These are phyloP conservation scores for Lateolabrax maculatus DNA, from an alignment of 2,797 vertebrate genomes.

Conservation along the genomic window DNA sequence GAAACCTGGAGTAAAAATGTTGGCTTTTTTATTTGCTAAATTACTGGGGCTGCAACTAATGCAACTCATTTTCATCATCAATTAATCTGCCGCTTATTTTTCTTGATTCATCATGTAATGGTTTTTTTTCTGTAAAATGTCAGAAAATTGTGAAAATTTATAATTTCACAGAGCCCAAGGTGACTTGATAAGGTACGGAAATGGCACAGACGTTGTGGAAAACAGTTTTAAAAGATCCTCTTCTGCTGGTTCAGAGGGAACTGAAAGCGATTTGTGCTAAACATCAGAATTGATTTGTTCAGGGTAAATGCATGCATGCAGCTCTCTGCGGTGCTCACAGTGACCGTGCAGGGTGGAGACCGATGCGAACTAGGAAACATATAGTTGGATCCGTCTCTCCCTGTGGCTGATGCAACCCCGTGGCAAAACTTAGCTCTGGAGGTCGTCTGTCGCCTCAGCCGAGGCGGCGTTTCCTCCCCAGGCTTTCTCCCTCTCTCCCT, in stretches of 20 bases:
- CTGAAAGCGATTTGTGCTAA: slow-evolving; percentile 34
- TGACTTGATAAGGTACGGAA: too few species aligned
- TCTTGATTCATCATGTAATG: too few species aligned
- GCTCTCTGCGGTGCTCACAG: slow-evolving; percentile 36
- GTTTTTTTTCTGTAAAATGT: too few species aligned
- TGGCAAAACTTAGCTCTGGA: slow-evolving; percentile 74
- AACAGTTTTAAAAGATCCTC: background rate
- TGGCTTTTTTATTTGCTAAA: background rate
- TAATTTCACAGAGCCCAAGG: background rate
- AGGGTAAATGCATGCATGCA: slow-evolving; percentile 29
- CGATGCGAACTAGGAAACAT: slow-evolving; percentile 53
- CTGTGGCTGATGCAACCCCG: slow-evolving; percentile 79
- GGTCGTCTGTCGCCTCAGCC: slow-evolving; percentile 66
- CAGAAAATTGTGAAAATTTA: too few species aligned
- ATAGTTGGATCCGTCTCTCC: slow-evolving; percentile 46
- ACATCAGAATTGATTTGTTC: slow-evolving; percentile 53
- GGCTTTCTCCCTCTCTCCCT: slow-evolving; percentile 37
- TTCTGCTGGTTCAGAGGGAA: background rate
- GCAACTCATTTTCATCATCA: background rate
- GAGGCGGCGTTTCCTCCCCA: slow-evolving; percentile 76
- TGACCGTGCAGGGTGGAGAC: slow-evolving; percentile 26
- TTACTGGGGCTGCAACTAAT: background rate
- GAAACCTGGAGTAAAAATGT: background rate
- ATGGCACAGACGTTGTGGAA: background rate
- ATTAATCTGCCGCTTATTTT: too few species aligned